Percentiles rank a stretch among this genome's conserved stretches.
Evolutionary conservation across 2,888 invertebrate species (phyloP).

Genomic region (Caenorhabditis parvicauda): DNA sequence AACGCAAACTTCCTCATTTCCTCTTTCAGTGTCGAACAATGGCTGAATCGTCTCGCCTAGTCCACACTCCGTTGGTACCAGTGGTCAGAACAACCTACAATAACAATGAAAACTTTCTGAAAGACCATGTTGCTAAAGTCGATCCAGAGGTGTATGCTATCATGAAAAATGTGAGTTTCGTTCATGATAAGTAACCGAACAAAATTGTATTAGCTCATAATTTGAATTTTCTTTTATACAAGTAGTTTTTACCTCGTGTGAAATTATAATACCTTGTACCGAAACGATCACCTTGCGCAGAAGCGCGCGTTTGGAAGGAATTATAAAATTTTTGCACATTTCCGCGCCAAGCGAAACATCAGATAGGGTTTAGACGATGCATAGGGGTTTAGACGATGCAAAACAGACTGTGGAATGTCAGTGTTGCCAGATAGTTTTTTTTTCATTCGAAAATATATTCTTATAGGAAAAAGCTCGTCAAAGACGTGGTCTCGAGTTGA

Average conservation of each 20-base stretch:
- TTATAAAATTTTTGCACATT: neutral
- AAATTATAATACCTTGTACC: too few species aligned
- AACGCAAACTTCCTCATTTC: too few species aligned
- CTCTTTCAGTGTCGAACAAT: constrained; percentile 19
- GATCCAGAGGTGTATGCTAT: constrained; percentile 84
- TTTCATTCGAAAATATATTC: neutral
- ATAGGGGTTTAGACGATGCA: too few species aligned
- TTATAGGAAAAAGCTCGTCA: constrained; percentile 80
- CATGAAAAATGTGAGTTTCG: constrained; percentile 66
- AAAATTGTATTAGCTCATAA: too few species aligned
- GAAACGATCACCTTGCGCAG: too few species aligned
- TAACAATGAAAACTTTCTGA: constrained; percentile 41
- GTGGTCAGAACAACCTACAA: constrained; percentile 41
- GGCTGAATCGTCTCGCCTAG: constrained; percentile 31
- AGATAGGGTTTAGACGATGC: too few species aligned
- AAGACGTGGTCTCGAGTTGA: constrained; percentile 83
- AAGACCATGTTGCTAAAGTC: constrained; percentile 69
- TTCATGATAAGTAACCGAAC: neutral
- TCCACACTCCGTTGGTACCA: constrained; percentile 45
- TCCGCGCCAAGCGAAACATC: too few species aligned
- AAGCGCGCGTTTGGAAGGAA: too few species aligned
- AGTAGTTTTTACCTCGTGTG: too few species aligned
- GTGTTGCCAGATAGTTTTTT: constrained; percentile 14
- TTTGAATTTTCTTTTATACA: too few species aligned
- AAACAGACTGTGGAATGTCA: neutral